A percentile compares a stretch with the other conserved stretches of the same genome.
These are phyloP conservation scores for Fregetta grallaria DNA, from an alignment of 2,113 vertebrate genomes.

Conservation along the genomic window DNA sequence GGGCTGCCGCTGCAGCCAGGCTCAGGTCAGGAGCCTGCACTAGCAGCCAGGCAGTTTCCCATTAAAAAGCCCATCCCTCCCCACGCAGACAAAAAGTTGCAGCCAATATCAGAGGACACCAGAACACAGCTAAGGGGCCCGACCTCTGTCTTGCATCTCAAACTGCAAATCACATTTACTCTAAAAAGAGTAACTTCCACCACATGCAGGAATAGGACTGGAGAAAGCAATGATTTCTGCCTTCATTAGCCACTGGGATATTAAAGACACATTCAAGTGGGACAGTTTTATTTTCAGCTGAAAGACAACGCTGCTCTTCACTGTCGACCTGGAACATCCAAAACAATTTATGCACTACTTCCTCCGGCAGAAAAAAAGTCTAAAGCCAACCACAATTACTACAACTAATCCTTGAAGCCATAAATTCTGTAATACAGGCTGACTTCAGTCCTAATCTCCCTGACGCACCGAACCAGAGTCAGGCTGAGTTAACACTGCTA, in stretches of 20 bases:
- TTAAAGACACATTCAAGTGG: neutral
- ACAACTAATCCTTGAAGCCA: neutral
- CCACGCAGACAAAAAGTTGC: neutral
- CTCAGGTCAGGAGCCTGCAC: neutral
- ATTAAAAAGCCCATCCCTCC: neutral
- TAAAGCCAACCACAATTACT: neutral
- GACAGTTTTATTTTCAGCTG: neutral
- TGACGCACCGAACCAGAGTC: neutral
- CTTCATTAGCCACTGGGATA: neutral
- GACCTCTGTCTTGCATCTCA: accelerated
- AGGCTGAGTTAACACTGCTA: neutral
- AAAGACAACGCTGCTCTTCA: neutral
- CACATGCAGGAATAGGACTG: accelerated
- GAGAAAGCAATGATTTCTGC: neutral
- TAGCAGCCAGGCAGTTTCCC: neutral
- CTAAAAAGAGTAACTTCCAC: neutral
- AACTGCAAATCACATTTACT: neutral
- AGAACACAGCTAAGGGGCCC: neutral
- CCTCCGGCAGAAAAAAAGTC: neutral
- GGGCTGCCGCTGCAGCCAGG: neutral
- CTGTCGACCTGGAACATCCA: neutral
- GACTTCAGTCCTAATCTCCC: neutral
- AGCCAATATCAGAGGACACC: neutral
- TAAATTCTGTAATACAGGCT: neutral
- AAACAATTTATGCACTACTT: neutral